Evolutionary conservation across 1,140 invertebrate genomes (phyloP).

Genomic region (Dufourea novaeangliae): DNA sequence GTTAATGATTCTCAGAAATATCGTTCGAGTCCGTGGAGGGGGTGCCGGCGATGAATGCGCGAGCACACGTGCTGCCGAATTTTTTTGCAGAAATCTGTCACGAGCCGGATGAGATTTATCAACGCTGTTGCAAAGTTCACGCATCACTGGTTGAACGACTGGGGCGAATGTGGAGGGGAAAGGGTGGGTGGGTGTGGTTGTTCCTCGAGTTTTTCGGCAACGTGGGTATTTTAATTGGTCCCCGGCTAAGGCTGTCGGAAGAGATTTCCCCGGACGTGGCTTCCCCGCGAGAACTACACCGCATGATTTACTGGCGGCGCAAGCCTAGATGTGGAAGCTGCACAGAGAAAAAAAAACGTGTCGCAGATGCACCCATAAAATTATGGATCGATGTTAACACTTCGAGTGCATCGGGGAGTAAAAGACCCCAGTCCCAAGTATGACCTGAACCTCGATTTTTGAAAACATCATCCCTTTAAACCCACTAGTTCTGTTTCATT

Average conservation of each 20-base stretch:
- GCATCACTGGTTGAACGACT: constrained; percentile 42
- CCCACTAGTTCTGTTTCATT: no score
- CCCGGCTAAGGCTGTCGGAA: constrained; percentile 46
- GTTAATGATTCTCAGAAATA: constrained; percentile 58
- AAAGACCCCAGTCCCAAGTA: no score
- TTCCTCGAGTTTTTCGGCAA: constrained; percentile 47
- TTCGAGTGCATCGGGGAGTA: no score
- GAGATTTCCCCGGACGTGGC: constrained; percentile 55
- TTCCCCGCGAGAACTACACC: not conserved
- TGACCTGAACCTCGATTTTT: no score
- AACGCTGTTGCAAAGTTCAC: constrained; percentile 60
- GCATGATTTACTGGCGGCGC: constrained; percentile 28
- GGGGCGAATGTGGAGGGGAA: not conserved
- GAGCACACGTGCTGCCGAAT: constrained; percentile 59
- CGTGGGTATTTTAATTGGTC: constrained; percentile 59
- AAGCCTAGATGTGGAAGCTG: not conserved
- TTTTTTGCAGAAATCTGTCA: constrained; percentile 67
- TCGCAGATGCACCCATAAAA: constrained; percentile 54
- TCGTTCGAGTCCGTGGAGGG: not conserved
- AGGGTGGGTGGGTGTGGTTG: constrained; percentile 10
- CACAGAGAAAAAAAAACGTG: constrained; percentile 31
- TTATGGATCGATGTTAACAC: no score
- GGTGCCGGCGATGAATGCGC: not conserved
- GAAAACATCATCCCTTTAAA: no score
- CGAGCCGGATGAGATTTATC: constrained; percentile 68